A percentile compares a stretch with the other conserved stretches of the same genome.
phyloP scores from a whole-genome alignment of 2,113 vertebrate genomes.

The Fukomys damarensis region DNA sequence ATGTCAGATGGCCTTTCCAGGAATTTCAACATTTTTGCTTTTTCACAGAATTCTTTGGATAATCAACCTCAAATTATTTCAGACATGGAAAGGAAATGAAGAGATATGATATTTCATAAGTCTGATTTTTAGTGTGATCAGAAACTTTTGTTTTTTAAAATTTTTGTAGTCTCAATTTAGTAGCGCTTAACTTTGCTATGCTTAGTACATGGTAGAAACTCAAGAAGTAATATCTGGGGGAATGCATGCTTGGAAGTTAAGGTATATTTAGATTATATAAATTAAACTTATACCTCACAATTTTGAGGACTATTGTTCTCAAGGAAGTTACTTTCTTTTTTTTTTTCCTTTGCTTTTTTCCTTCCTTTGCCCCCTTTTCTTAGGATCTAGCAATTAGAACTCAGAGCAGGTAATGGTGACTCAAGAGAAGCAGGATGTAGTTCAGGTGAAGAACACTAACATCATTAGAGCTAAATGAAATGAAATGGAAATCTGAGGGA shows the following conservation, averaged over 20 bases:
- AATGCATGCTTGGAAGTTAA: not conserved
- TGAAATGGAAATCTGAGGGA: not conserved
- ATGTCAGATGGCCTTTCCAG: slow-evolving; percentile 70
- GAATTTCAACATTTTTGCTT: slow-evolving; percentile 52
- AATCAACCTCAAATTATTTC: slow-evolving; percentile 64
- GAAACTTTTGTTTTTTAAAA: slow-evolving; percentile 8
- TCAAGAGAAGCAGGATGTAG: not conserved
- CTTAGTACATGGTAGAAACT: not conserved
- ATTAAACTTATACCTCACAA: not conserved
- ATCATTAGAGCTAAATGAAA: not conserved
- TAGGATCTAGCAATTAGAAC: not conserved
- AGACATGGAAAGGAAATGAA: slow-evolving; percentile 27
- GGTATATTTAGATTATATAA: not conserved
- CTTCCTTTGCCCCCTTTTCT: not conserved
- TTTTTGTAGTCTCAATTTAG: not conserved
- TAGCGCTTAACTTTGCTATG: not conserved
- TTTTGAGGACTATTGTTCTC: not conserved
- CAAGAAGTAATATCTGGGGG: not conserved
- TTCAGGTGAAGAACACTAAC: not conserved
- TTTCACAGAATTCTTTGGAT: slow-evolving; percentile 50
- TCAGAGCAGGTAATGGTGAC: not conserved
- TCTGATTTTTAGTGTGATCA: slow-evolving; percentile 2
- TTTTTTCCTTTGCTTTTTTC: not conserved
- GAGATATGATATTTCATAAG: not conserved
- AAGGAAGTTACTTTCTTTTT: not conserved